phyloP scores from a whole-genome alignment of 2,888 invertebrate genomes.

The Diploptera punctata region DNA sequence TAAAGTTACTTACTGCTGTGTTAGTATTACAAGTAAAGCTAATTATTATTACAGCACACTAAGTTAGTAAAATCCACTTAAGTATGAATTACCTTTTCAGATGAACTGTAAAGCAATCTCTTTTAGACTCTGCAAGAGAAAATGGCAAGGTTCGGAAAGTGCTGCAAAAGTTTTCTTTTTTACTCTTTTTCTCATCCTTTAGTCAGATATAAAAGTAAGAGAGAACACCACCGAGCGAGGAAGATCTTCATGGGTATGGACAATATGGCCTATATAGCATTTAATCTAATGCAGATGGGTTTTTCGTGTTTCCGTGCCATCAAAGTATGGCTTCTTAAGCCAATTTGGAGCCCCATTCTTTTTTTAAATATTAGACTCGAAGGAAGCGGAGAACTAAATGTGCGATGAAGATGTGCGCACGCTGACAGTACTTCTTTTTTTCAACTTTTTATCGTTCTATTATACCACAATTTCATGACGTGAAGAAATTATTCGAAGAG shows the following conservation, averaged over 20 bases:
- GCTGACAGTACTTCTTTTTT: not conserved
- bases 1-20: no score
- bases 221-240: not conserved
- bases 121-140: no score
- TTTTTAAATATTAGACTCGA: conserved; percentile 13
- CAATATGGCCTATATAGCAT: conserved; percentile 32
- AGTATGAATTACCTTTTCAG: no score
- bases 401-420: not conserved
- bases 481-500: conserved; percentile 6
- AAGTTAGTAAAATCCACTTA: no score
- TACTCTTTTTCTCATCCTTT: conserved; percentile 1
- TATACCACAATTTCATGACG: conserved; percentile 6
- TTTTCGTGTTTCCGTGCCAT: conserved; percentile 35
- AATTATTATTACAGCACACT: no score
- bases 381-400: not conserved
- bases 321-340: conserved; percentile 28
- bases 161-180: no score
- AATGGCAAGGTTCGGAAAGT: no score
- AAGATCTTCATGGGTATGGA: conserved; percentile 14
- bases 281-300: conserved; percentile 40
- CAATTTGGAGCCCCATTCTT: conserved; percentile 26
- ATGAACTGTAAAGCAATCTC: no score
- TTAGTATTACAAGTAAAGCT: no score
- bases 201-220: not conserved
- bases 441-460: not conserved